A percentile compares a stretch with the other conserved stretches of the same genome.
Evolutionary conservation across 1,140 invertebrate species (phyloP).

Genomic region (Drosophila trapezifrons): DNA sequence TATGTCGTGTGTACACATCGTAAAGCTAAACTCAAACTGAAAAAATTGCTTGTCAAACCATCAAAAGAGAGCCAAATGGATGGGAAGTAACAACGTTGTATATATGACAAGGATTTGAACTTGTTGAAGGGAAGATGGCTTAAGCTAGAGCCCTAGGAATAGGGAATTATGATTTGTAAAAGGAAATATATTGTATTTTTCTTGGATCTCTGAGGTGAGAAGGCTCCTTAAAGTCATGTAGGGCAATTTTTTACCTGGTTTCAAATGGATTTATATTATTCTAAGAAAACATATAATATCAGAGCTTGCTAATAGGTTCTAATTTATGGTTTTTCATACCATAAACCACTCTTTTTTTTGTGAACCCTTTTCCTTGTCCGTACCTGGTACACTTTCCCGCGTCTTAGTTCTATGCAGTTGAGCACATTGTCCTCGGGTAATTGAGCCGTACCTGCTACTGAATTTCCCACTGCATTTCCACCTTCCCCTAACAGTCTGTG

Average conservation of each 20-base stretch:
- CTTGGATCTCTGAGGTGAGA: not conserved
- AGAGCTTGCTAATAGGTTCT: too few relatives aligned
- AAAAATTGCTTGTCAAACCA: slow-evolving; percentile 46
- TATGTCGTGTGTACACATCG: slow-evolving; percentile 45
- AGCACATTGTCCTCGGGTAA: slow-evolving; percentile 38
- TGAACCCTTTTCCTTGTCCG: not conserved
- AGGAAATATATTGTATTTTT: not conserved
- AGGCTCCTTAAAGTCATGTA: too few relatives aligned
- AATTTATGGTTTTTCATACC: not conserved
- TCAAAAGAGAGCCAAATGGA: slow-evolving; percentile 4
- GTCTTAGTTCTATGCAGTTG: slow-evolving; percentile 33
- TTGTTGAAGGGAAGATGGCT: slow-evolving; percentile 10
- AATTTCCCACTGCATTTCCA: slow-evolving; percentile 46
- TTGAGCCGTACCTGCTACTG: slow-evolving; percentile 37
- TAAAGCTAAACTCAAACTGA: slow-evolving; percentile 35
- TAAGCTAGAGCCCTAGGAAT: not conserved
- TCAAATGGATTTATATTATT: too few relatives aligned
- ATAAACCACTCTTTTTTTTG: not conserved
- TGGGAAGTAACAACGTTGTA: not conserved
- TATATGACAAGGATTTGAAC: not conserved
- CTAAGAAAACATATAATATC: too few relatives aligned
- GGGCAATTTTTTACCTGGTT: too few relatives aligned
- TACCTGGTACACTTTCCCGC: not conserved
- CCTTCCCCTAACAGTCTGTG: slow-evolving; percentile 14
- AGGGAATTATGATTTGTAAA: too few relatives aligned